phyloP scores from a whole-genome alignment of 64 coral and sea anemone species.

The Montipora capricornis region DNA sequence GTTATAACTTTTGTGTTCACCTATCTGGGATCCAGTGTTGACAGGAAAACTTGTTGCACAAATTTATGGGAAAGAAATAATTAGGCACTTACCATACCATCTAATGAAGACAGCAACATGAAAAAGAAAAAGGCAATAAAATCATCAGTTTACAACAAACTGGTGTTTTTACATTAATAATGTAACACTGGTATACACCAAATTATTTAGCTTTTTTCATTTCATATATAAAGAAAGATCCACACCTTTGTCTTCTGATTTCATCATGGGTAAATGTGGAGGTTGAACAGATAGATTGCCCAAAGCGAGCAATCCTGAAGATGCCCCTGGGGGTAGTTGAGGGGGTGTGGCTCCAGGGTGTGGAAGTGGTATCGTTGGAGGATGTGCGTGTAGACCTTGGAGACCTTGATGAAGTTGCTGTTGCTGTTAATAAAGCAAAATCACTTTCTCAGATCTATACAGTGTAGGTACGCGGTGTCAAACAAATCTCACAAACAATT shows the following conservation, averaged over 20 bases:
- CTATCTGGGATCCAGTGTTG: too few relatives aligned
- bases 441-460: not conserved
- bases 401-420: constrained; percentile 96
- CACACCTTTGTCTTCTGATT: constrained; percentile 92
- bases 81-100: constrained; percentile 29
- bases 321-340: constrained; percentile 87
- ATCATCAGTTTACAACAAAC: too few relatives aligned
- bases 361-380: constrained; percentile 91
- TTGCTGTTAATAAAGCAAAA: constrained; percentile 67
- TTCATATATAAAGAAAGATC: too few relatives aligned
- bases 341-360: constrained; percentile 95
- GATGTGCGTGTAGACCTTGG: constrained; percentile 93
- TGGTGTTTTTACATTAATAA: too few relatives aligned
- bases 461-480: too few relatives aligned
- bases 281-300: constrained; percentile 87
- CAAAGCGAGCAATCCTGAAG: constrained; percentile 81
- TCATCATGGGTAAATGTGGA: constrained; percentile 78
- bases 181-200: too few relatives aligned
- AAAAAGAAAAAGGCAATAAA: not conserved
- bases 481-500: too few relatives aligned
- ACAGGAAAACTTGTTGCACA: too few relatives aligned
- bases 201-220: too few relatives aligned
- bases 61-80: not conserved
- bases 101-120: not conserved
- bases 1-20: too few relatives aligned